Conservation (phyloP, 2,888 invertebrate species). For the Archaeoteleia sp. region DNA sequence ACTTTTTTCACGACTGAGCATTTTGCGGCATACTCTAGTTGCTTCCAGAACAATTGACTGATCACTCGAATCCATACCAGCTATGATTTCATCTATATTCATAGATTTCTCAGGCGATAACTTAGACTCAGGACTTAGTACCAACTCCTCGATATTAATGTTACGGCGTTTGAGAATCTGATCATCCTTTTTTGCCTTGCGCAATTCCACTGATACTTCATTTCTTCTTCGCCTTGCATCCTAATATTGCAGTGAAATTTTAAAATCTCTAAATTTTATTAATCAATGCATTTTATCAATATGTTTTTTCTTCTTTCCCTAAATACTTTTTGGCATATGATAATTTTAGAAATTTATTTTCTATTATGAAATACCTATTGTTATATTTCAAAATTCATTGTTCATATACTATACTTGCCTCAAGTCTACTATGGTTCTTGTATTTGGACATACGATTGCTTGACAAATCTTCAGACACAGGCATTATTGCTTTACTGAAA, state of each 20-base stretch:
- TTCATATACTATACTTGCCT: conserved; percentile 18
- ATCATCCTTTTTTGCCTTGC: conserved; percentile 95
- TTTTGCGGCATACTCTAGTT: conserved; percentile 89
- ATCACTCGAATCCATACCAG: conserved; percentile 82
- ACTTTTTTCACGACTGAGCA: conserved; percentile 90
- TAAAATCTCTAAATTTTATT: conserved; percentile 3
- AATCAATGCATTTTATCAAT: background rate
- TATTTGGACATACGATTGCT: conserved; percentile 13
- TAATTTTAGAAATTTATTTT: conserved; percentile 13
- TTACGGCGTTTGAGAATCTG: conserved; percentile 94
- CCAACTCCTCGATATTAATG: conserved; percentile 77
- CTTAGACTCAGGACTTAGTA: conserved; percentile 75
- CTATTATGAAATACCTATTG: conserved; percentile 17
- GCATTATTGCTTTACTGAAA: too few species aligned
- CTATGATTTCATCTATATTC: conserved; percentile 83
- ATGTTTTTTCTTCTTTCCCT: too few species aligned
- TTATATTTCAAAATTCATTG: too few species aligned
- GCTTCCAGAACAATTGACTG: conserved; percentile 80
- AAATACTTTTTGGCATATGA: too few species aligned
- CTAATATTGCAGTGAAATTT: conserved; percentile 73
- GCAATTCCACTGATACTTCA: conserved; percentile 91
- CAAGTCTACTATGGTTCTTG: conserved; percentile 24
- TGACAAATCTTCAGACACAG: too few species aligned
- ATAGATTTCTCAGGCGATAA: conserved; percentile 74
- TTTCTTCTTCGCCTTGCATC: conserved; percentile 92